Evolutionary conservation across 2,797 vertebrate species (phyloP).

Genomic region (Argentina silus): DNA sequence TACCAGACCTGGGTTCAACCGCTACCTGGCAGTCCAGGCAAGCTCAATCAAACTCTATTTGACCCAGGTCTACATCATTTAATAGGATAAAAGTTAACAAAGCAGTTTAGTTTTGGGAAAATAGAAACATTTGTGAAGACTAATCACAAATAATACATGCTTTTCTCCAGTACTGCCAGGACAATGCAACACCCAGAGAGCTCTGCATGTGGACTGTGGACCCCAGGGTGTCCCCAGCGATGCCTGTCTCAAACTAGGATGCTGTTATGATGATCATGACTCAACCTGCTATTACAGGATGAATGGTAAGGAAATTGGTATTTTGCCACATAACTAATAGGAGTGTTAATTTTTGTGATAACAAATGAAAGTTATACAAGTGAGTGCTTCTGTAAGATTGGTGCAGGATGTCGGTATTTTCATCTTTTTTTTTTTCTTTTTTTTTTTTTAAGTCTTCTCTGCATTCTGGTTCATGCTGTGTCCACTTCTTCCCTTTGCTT

Average conservation of each 20-base stretch:
- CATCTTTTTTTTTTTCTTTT: background rate
- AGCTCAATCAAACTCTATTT: no score
- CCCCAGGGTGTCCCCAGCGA: conserved; percentile 33
- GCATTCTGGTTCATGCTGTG: background rate
- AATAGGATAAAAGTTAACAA: no score
- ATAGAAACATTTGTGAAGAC: no score
- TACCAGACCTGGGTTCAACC: no score
- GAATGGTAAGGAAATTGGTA: conserved; percentile 46
- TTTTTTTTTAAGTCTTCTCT: background rate
- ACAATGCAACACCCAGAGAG: conserved; percentile 47
- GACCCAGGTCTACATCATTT: background rate
- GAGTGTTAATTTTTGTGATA: background rate
- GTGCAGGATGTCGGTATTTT: background rate
- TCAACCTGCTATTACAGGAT: conserved; percentile 67
- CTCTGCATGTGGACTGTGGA: conserved; percentile 61
- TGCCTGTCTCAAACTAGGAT: conserved; percentile 61
- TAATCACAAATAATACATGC: background rate
- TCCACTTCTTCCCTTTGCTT: background rate
- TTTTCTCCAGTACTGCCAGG: conserved; percentile 43
- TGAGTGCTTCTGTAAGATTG: background rate
- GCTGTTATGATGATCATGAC: conserved; percentile 60
- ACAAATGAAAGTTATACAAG: background rate
- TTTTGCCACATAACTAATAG: background rate
- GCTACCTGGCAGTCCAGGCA: no score
- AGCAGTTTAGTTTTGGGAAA: no score